A percentile compares a stretch with the other conserved stretches of the same genome.
Evolutionary conservation across 2,113 vertebrate species (phyloP).

Genomic region (Python bivittatus): DNA sequence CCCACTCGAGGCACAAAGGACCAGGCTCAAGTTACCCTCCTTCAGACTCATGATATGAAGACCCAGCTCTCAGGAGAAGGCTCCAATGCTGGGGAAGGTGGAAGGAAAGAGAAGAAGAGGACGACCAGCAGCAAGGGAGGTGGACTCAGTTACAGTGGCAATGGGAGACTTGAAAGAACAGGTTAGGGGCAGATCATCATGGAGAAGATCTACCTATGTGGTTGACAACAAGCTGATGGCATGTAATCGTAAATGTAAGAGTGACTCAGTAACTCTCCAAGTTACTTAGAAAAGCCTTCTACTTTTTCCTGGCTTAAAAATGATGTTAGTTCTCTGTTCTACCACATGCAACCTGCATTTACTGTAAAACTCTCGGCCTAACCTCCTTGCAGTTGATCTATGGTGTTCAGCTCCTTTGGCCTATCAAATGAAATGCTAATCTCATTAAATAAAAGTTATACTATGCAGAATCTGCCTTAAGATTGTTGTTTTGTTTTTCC

Average conservation of each 20-base stretch:
- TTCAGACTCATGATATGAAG: too few relatives aligned
- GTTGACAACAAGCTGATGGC: neutral
- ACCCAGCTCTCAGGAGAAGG: too few relatives aligned
- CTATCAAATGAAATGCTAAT: neutral
- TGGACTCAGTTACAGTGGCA: neutral
- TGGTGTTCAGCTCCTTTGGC: neutral
- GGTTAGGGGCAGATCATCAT: neutral
- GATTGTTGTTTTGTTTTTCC: neutral
- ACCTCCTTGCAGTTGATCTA: neutral
- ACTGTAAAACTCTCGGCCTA: neutral
- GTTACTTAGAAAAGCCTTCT: neutral
- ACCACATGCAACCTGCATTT: neutral
- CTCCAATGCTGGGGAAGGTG: too few relatives aligned
- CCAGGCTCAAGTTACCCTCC: too few relatives aligned
- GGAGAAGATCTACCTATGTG: neutral
- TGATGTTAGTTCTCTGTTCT: neutral
- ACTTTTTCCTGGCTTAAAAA: neutral
- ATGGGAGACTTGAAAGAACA: too few relatives aligned
- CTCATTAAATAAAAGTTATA: neutral
- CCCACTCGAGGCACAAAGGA: too few relatives aligned
- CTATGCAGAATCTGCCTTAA: neutral
- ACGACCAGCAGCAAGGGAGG: neutral
- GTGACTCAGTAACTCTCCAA: neutral
- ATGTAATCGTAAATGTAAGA: neutral
- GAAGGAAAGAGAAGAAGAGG: too few relatives aligned